Base-by-base conservation (phyloP, 2,888 invertebrate genomes). In the Baccha elongata region DNA sequence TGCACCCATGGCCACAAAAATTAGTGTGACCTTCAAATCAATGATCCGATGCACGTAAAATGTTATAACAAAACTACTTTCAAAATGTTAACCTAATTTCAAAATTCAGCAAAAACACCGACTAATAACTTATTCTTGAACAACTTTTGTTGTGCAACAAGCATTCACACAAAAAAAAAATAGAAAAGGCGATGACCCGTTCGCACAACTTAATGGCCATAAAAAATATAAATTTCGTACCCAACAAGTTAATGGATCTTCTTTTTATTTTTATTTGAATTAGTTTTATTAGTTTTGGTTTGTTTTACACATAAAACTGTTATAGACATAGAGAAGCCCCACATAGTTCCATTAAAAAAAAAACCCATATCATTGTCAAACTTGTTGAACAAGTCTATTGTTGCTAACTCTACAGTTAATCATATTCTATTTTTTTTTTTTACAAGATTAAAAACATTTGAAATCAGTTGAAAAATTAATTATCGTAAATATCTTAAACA, bases 141-240 rank as follows among this genome's bases (percentile, higher is more conserved):
- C 32, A 46, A 46, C 46, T 21, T 29, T 52, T 42, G 15, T 79
- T 79, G 62, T 5, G 73, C 46, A 79, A 80, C 44, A 40, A 53
- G 21, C 11, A 48, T 23, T 48, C 35, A 64, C n/a, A 26, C 32
- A 62, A 55, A 52, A 60, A 69, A 35, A 52, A 44, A 65, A 58
- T 3, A 11, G 0, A 1, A 65, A 1, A 52, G 60, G 44, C 53
- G 40, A 55, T 48, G 32, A 52, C 60, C 52, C 32, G 29, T 67
- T 67, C 65, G 60, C 53, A 35, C 53, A 53, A 26, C 35, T 67
- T 62, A 71, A 76, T 35, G 71, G 42, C 42, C 65, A 76, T 75
- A 40, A 72, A n/a, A 81, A 72, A 81, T 81, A 76, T 23, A 62
- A 81, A 81, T 81, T 58, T 65, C 17, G n/a, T 71, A 37, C 7